Evolutionary conservation across 2,797 vertebrate species (phyloP), one percentile per base, ranked within the genome.

Genomic region (Phalloptychus januarius): DNA sequence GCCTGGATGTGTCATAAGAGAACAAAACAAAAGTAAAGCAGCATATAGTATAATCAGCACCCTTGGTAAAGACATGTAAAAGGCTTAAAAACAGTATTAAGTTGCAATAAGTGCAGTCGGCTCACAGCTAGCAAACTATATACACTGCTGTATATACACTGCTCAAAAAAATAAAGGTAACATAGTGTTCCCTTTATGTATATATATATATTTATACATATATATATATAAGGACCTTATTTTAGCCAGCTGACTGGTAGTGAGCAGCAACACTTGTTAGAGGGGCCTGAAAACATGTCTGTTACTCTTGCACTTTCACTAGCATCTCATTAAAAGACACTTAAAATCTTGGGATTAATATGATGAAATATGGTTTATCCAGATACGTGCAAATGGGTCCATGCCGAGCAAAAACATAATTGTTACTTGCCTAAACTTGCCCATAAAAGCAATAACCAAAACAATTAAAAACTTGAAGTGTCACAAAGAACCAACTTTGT

Each of bases 1-100:
- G 69, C 71, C 25, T 42, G 20, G 44, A 61, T 86, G 74, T 73
- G 81, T 88, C 79, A 89, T 0, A 1, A 71, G 31, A 80, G 28
- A 71, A 79, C 56, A 79, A 89, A 84, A 90, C 44, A 38, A 31
- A 76, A 16, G 11, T 52, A 13, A 82, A 38, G 20, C 15, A 73
- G 20, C 25, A 23, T 40, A 12, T 40, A 31, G 25, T 23, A 40
- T 42, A 28, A 18, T 18, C 12, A 12, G 10, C 20, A 65, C 7
- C 18, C 1, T 18, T 65, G 33, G 18, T 38, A 61, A 61, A 61
- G 13, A 31, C 12, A 23, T 61, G 15, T 16, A 61, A 31, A 31
- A 61, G 15, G 58, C 58, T 13, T 61, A 61, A 61, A 56, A 33
- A 18, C 16, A 61, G 33, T 44, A 33, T 7, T 33, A 12, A 33